Evolutionary conservation across 2,888 invertebrate species (phyloP).

Genomic region (Hirtodrosophila trivittata): DNA sequence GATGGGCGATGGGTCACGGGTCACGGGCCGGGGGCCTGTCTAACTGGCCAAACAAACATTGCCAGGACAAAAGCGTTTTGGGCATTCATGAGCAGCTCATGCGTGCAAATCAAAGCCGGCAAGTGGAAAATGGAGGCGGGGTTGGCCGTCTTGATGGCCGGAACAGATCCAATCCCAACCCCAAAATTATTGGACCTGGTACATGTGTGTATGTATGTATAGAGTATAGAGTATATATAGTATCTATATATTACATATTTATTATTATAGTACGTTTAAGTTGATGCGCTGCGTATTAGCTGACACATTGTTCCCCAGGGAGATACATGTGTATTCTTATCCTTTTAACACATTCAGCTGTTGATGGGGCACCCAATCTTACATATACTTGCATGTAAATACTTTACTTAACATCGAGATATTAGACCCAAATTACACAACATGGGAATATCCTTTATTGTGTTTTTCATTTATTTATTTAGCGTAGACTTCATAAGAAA

Average conservation of each 20-base stretch:
- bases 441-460: too few relatives aligned
- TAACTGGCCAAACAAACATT: slow-evolving; percentile 49
- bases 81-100: slow-evolving; percentile 60
- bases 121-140: slow-evolving; percentile 36
- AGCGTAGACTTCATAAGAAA: too few relatives aligned
- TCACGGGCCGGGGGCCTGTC: slow-evolving; percentile 12
- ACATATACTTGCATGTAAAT: not conserved
- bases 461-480: too few relatives aligned
- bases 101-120: slow-evolving; percentile 68
- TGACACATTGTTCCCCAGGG: slow-evolving; percentile 20
- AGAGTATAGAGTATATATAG: not conserved
- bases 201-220: not conserved
- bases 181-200: slow-evolving; percentile 16
- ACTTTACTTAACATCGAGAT: too few relatives aligned
- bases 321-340: slow-evolving; percentile 27
- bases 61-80: slow-evolving; percentile 30
- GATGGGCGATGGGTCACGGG: not conserved
- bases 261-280: slow-evolving; percentile 32
- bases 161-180: slow-evolving; percentile 31
- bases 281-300: slow-evolving; percentile 25
- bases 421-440: too few relatives aligned
- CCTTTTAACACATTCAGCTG: slow-evolving; percentile 16
- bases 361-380: not conserved
- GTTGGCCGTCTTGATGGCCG: not conserved
- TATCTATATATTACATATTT: slow-evolving; percentile 16